Base-by-base conservation (phyloP, 2,888 invertebrate species). In the Drosophila sordidula region DNA sequence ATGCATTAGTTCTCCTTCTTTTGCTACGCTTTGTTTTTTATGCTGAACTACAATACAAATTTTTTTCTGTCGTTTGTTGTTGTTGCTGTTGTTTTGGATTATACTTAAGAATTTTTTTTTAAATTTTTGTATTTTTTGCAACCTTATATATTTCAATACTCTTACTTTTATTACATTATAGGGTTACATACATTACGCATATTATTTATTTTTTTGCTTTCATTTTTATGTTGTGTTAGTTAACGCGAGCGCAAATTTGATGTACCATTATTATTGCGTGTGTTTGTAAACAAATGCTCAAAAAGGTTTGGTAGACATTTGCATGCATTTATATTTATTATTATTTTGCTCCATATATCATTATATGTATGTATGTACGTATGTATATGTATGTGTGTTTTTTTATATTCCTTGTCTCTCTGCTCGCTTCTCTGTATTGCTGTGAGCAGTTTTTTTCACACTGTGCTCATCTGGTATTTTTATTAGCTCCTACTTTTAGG, bases 1-100 rank as follows among this genome's bases (percentile, higher is more conserved):
- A 90, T 90, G 90, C 90, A 89, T 89, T 90, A 90, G 90, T 90
- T 88, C 50, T 62, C 49, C 89, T 70, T 75, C 75, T 75, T 70
- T 71, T 49, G 55, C 57, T 46, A 54, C 44, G 14, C 25, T 76
- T 62, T 57, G 69, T 66, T 12, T 78, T 68, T 63, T 78, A 61
- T 72, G 78, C 78, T 77, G 90, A 90, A 90, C 89, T 88, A 87
- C 78, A 89, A 90, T 90, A 85, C 80, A 83, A 88, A 80, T 89
- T 85, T 83, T 72, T 59, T 42, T 57, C 50, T 62, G 52, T 63
- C 45, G 25, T 47, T 75, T 75, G 58, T 66, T 77, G 46, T 45
- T 61, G 45, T 36, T 51, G 34, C 29, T 51, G 14, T 42, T 46
- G 57, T 63, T 52, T 71, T 72, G 72, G 79, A 80, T 86, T 75